Percentiles rank a stretch among this genome's conserved stretches.
These are phyloP conservation scores for Spicauda simplicius DNA, from an alignment of 2,888 invertebrate species.

Conservation along the genomic window DNA sequence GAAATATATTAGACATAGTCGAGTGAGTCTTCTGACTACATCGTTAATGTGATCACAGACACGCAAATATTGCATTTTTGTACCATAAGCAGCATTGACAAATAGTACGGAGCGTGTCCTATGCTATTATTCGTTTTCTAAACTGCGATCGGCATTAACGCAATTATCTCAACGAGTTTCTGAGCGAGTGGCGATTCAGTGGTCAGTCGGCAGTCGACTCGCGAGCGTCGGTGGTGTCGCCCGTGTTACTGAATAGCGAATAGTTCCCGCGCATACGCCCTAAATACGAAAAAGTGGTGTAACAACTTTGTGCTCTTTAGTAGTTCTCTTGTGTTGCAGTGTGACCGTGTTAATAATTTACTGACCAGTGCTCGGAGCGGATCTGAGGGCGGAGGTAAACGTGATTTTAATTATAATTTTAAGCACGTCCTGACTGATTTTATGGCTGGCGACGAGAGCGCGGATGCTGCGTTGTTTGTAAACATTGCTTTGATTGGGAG, in stretches of 20 bases:
- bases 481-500: conserved; percentile 30
- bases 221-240: conserved; percentile 55
- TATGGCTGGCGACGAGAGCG: conserved; percentile 12
- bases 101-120: conserved; percentile 62
- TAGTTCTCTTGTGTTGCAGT: conserved; percentile 46
- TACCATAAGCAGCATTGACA: conserved; percentile 52
- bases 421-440: conserved; percentile 23
- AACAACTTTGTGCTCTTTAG: conserved; percentile 43
- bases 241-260: conserved; percentile 44
- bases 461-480: conserved; percentile 30
- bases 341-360: conserved; percentile 45
- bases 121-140: conserved; percentile 79
- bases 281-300: conserved; percentile 45
- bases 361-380: conserved; percentile 42
- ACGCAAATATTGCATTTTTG: conserved; percentile 41
- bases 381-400: conserved; percentile 51
- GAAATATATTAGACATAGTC: background rate
- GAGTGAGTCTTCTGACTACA: background rate
- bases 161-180: conserved; percentile 55
- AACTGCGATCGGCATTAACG: conserved; percentile 57
- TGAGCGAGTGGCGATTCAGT: conserved; percentile 38
- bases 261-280: conserved; percentile 44
- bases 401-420: conserved; percentile 38
- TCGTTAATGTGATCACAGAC: conserved; percentile 15
- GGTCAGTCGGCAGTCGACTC: conserved; percentile 58